phyloP scores from a whole-genome alignment of 2,113 vertebrate species.

The Lichenostomus cassidix region DNA sequence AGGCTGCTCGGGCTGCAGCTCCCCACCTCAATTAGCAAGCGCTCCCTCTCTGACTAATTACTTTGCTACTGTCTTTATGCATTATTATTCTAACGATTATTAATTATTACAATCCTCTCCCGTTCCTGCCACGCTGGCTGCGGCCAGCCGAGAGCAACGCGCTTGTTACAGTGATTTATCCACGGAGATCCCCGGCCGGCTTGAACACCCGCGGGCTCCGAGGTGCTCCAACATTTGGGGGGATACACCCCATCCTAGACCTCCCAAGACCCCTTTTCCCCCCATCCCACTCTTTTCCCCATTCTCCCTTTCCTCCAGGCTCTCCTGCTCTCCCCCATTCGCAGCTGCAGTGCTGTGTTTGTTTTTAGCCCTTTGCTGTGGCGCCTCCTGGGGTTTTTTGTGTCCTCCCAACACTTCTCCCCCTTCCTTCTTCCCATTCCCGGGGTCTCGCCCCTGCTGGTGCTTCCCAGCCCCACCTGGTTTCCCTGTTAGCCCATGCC shows the following conservation, averaged over 20 bases:
- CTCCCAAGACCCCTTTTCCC: rapidly evolving
- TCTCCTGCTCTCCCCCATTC: not conserved
- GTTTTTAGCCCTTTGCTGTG: not conserved
- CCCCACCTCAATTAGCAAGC: conserved; percentile 2
- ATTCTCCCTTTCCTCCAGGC: not conserved
- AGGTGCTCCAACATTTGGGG: rapidly evolving
- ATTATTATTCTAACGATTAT: conserved; percentile 64
- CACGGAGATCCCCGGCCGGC: rapidly evolving
- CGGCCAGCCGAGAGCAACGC: not conserved
- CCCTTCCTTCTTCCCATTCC: not conserved
- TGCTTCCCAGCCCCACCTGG: rapidly evolving
- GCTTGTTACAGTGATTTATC: not conserved
- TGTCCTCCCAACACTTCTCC: not conserved
- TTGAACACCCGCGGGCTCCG: rapidly evolving
- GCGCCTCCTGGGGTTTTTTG: not conserved
- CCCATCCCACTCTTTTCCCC: not conserved
- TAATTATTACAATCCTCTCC: conserved; percentile 41
- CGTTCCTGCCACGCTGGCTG: not conserved
- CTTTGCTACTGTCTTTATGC: conserved; percentile 52
- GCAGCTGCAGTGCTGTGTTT: rapidly evolving
- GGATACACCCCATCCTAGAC: not conserved
- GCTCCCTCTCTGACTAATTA: conserved; percentile 22
- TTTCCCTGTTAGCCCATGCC: not conserved
- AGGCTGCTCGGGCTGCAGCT: not conserved
- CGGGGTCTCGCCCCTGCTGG: not conserved